These are phyloP conservation scores for Tricholaema leucomelas DNA, from an alignment of 2,113 vertebrate genomes.

Conservation along the genomic window DNA sequence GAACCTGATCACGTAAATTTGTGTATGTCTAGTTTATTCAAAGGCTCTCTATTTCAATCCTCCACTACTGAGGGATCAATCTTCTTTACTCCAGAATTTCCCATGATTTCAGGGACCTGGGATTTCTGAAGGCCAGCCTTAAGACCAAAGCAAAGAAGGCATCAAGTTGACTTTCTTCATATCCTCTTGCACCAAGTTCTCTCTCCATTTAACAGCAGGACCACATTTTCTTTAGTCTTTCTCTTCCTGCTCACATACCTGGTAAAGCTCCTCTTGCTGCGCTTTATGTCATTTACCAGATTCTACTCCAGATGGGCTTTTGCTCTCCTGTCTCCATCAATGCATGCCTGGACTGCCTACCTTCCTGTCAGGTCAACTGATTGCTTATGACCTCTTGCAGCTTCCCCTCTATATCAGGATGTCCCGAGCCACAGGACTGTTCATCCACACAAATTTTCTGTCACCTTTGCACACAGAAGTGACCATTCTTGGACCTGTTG, in stretches of 20 bases:
- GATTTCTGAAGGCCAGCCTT: neutral
- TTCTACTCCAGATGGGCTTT: neutral
- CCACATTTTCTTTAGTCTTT: neutral
- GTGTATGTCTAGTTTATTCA: neutral
- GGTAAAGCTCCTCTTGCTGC: neutral
- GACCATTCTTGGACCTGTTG: neutral
- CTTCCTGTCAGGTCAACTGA: neutral
- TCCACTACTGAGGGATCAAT: neutral
- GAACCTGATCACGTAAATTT: neutral
- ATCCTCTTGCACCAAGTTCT: neutral
- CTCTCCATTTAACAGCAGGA: neutral
- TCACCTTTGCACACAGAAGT: neutral
- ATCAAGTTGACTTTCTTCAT: neutral
- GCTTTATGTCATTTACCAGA: neutral
- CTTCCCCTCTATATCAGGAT: neutral
- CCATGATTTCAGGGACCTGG: neutral
- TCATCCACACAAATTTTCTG: neutral
- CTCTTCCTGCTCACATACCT: neutral
- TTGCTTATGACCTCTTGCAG: neutral
- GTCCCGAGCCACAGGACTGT: neutral
- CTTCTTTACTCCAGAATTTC: neutral
- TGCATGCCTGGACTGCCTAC: neutral
- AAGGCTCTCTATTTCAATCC: neutral
- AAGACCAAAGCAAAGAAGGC: neutral
- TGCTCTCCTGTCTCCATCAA: neutral